These are phyloP conservation scores for Drosophila setosimentum DNA, from an alignment of 2,888 invertebrate species.

Conservation along the genomic window DNA sequence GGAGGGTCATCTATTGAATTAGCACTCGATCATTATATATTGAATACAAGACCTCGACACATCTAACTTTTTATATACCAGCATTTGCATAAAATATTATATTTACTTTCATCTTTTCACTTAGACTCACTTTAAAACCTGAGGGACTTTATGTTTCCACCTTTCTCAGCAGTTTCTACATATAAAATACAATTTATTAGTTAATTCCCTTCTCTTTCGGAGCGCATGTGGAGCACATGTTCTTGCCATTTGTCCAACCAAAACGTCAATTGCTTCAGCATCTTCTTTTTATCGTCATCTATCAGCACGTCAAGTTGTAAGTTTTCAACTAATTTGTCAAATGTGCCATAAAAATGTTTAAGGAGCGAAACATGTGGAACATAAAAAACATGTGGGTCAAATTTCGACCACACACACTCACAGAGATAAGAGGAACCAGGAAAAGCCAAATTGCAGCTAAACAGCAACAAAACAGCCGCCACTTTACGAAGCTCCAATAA, in stretches of 20 bases:
- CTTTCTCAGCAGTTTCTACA: background rate
- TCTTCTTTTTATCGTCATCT: constrained; percentile 13
- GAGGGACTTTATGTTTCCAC: background rate
- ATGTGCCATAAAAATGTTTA: constrained; percentile 64
- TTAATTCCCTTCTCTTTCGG: background rate
- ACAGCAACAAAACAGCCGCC: constrained; percentile 40
- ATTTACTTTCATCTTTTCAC: background rate
- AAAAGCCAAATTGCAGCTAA: constrained; percentile 15
- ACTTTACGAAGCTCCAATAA: constrained; percentile 47
- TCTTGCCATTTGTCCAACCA: constrained; percentile 15
- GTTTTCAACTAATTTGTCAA: constrained; percentile 77
- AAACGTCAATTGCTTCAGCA: constrained; percentile 29
- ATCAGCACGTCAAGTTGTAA: constrained; percentile 57
- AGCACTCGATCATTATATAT: too few species aligned
- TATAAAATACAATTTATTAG: background rate
- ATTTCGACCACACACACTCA: constrained; percentile 38
- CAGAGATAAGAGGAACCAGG: constrained; percentile 12
- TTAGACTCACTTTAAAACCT: background rate
- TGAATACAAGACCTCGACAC: too few species aligned
- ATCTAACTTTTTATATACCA: background rate
- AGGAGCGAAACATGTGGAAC: constrained; percentile 15
- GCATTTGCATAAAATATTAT: background rate
- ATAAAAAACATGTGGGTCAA: constrained; percentile 56
- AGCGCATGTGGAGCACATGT: constrained; percentile 13
- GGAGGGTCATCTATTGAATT: too few species aligned